phyloP scores from a whole-genome alignment of 2,888 invertebrate species.

The Ametastegia equiseti region DNA sequence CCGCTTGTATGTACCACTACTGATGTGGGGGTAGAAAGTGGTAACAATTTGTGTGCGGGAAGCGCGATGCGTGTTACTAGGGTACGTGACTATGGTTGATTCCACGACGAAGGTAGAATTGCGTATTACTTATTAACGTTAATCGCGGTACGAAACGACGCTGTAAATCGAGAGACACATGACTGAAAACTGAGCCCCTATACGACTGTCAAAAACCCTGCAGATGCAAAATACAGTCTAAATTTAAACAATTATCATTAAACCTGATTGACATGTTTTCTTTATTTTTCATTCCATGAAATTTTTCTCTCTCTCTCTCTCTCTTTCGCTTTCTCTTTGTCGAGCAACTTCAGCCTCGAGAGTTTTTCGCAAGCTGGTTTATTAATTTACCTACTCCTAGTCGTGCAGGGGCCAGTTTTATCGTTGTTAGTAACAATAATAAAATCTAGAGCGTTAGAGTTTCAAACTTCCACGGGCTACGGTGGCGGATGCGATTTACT shows the following conservation, averaged over 20 bases:
- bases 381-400: background rate
- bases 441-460: background rate
- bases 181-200: background rate
- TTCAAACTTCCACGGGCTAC: background rate
- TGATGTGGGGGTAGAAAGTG: constrained; percentile 12
- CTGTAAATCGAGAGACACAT: background rate
- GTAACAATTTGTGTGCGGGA: constrained; percentile 33
- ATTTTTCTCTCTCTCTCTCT: too few relatives aligned
- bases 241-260: background rate
- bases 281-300: background rate
- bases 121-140: constrained; percentile 31
- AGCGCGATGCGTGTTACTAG: constrained; percentile 27
- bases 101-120: constrained; percentile 24
- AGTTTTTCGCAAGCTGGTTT: background rate
- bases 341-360: background rate
- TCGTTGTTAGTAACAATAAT: constrained; percentile 13
- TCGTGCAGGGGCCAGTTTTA: background rate
- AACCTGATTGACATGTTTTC: background rate
- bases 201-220: background rate
- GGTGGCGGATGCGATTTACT: background rate
- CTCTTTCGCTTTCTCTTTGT: too few relatives aligned
- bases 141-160: constrained; percentile 15
- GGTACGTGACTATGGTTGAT: constrained; percentile 34
- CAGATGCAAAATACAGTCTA: background rate
- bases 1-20: background rate